These are phyloP conservation scores for Carassius gibelio DNA, from an alignment of 2,113 vertebrate species.

Conservation along the genomic window DNA sequence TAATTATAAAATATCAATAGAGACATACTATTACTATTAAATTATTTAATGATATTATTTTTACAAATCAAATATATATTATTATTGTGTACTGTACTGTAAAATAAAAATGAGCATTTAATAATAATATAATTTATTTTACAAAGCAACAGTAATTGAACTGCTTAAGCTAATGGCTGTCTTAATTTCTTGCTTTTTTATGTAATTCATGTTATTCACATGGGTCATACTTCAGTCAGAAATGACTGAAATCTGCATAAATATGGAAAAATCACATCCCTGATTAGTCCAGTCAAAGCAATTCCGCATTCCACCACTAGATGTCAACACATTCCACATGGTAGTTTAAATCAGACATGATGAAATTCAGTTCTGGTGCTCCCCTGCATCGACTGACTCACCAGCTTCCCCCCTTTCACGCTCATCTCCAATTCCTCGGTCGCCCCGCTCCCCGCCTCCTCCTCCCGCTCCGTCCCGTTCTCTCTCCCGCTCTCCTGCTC, in stretches of 20 bases:
- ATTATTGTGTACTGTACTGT: not conserved
- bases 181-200: not conserved
- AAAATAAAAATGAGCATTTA: not conserved
- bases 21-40: not conserved
- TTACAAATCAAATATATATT: not conserved
- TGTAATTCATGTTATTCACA: not conserved
- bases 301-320: conserved; percentile 51
- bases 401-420: conserved; percentile 69
- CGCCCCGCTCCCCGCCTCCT: conserved; percentile 61
- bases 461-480: conserved; percentile 58
- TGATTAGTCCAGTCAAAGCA: not conserved
- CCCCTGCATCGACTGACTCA: conserved; percentile 40
- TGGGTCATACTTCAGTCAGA: not conserved
- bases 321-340: not conserved
- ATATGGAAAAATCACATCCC: not conserved
- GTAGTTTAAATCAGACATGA: not conserved
- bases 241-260: not conserved
- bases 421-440: conserved; percentile 69
- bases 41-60: not conserved
- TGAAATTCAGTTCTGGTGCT: not conserved
- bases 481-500: conserved; percentile 75
- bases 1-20: not conserved
- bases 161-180: not conserved
- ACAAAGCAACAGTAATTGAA: not conserved
- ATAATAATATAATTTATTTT: not conserved